Evolutionary conservation across 1,140 invertebrate species (phyloP).

Genomic region (Diuraphis noxia): DNA sequence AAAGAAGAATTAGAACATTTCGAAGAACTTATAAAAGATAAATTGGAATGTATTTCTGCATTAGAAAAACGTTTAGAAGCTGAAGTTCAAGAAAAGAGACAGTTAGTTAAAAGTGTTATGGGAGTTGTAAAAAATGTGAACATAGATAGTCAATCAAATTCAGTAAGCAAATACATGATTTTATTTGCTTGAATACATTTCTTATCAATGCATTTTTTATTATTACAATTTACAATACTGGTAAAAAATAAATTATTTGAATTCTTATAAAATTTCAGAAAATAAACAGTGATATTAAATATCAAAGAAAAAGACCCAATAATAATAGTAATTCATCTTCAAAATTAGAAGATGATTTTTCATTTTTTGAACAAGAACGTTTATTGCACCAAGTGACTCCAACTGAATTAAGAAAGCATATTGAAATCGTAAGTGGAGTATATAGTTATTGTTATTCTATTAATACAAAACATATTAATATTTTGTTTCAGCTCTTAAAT

Average conservation of each 20-base stretch:
- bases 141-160: slow-evolving; percentile 37
- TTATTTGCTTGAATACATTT: background rate
- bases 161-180: background rate
- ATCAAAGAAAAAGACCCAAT: slow-evolving; percentile 25
- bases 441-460: background rate
- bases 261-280: slow-evolving; percentile 26
- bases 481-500: slow-evolving; percentile 45
- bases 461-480: background rate
- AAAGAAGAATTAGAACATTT: slow-evolving; percentile 60
- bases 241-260: background rate
- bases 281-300: slow-evolving; percentile 23
- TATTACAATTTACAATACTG: background rate
- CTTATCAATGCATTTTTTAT: no score
- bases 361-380: slow-evolving; percentile 42
- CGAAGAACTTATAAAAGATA: slow-evolving; percentile 53
- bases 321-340: slow-evolving; percentile 31
- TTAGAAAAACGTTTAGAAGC: slow-evolving; percentile 32
- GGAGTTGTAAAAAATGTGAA: slow-evolving; percentile 29
- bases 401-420: slow-evolving; percentile 50
- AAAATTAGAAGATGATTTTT: slow-evolving; percentile 38
- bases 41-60: background rate
- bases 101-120: slow-evolving; percentile 47
- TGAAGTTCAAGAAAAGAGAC: slow-evolving; percentile 39
- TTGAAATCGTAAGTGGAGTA: slow-evolving; percentile 26
- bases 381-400: slow-evolving; percentile 44